Percentiles rank a stretch among this genome's conserved stretches.
Evolutionary conservation across 2,113 vertebrate genomes (phyloP).

Genomic region (Pomatorhinus ruficollis): DNA sequence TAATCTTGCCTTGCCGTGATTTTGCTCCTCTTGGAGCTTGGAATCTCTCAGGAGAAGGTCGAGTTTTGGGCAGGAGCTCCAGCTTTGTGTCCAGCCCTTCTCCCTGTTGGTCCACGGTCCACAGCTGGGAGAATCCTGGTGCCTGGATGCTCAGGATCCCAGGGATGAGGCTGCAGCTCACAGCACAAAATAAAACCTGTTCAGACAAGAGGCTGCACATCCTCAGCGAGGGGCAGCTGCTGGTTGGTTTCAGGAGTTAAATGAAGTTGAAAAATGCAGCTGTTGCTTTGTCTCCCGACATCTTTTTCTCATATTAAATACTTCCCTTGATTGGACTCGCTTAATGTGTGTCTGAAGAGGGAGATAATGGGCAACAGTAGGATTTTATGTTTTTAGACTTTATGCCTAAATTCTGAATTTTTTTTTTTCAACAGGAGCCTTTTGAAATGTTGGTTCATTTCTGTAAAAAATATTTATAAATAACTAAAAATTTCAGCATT

Average conservation of each 20-base stretch:
- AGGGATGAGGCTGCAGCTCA: not conserved
- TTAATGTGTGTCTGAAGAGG: not conserved
- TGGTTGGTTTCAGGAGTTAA: not conserved
- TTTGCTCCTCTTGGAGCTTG: not conserved
- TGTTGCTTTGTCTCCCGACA: not conserved
- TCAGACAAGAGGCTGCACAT: not conserved
- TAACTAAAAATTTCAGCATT: not conserved
- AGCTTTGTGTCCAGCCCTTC: not conserved
- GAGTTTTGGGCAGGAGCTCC: not conserved
- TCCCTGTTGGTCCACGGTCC: fast-evolving
- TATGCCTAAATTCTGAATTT: not conserved
- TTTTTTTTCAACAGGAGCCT: not conserved
- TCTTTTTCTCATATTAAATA: not conserved
- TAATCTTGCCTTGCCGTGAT: not conserved
- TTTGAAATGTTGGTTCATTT: not conserved
- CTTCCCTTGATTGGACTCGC: not conserved
- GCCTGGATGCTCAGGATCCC: fast-evolving
- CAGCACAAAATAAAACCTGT: no score
- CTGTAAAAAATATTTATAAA: not conserved
- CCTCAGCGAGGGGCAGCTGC: not conserved
- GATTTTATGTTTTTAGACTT: not conserved
- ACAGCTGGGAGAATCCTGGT: not conserved
- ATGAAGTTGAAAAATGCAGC: not conserved
- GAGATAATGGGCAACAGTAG: fast-evolving
- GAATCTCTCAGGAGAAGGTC: not conserved